Evolutionary conservation across 1,140 invertebrate genomes (phyloP), one percentile per base, ranked within the genome.

Genomic region (Drosophila biarmipes): DNA sequence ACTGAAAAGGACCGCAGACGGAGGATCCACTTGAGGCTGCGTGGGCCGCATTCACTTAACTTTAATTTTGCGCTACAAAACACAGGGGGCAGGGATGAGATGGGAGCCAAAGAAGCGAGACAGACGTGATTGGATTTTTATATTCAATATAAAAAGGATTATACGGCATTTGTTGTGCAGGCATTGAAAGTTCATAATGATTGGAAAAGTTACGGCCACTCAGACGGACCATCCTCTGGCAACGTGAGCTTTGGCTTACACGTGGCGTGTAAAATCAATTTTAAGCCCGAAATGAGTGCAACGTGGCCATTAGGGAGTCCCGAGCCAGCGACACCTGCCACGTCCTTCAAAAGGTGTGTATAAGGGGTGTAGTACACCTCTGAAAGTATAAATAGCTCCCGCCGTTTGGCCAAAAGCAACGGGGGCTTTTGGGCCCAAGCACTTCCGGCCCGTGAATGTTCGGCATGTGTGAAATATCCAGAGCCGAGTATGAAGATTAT

Each of bases 121-220:
- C 48, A 71, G 48, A 78, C 73, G 77, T 89, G 84, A 89, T 89
- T 89, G 84, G 84, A 82, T 82, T 89, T 82, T 89, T 89, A 84
- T 89, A 89, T 89, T 89, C 84, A 89, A 89, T 89, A 89, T 90
- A 89, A 84, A 89, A 89, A 89, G 84, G 84, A 84, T 89, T 89
- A 89, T 82, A 87, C 75, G 75, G 71, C 66, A 51, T 67, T 81
- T 78, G 61, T 82, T 81, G 29, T 59, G 67, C 74, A 48, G 29
- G 49, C 71, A 71, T 67, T 75, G 73, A 69, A 72, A 84, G 73
- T 84, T 84, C 79, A 89, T 89, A 80, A 89, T 89, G 87, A 89
- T 89, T 89, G 84, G 84, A 89, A 89, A 89, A 89, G 76, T 89
- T 89, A 84, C 58, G 67, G 63, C 62, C 71, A 45, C 38, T 63